Conservation (phyloP, 2,888 invertebrate species). For the Selenia dentaria region DNA sequence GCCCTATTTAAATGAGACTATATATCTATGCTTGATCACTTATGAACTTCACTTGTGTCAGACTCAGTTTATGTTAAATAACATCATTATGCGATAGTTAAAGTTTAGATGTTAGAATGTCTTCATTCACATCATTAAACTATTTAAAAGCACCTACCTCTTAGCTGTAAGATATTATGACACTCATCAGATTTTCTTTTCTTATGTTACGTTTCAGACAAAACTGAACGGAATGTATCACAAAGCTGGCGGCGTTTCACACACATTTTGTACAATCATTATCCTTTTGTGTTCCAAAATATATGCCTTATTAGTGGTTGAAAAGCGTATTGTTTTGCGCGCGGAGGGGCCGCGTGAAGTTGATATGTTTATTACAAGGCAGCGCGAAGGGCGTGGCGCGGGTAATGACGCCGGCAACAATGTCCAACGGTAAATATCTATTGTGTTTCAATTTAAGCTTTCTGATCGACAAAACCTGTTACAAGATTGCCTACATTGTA, state of each 20-base stretch:
- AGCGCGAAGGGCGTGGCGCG: constrained; percentile 33
- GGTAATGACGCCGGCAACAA: constrained; percentile 27
- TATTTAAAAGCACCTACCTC: too few species aligned
- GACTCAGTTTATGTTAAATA: too few species aligned
- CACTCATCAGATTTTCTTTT: too few species aligned
- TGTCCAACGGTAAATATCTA: constrained; percentile 19
- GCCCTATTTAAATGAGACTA: too few species aligned
- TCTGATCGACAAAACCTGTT: background rate
- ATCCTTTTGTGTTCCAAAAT: constrained; percentile 41
- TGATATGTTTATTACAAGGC: constrained; percentile 62
- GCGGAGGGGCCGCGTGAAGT: constrained; percentile 47
- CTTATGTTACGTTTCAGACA: too few species aligned
- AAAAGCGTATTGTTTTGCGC: constrained; percentile 57
- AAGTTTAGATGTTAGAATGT: too few species aligned
- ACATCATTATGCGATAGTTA: too few species aligned
- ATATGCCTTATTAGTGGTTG: constrained; percentile 61
- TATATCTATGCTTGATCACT: too few species aligned
- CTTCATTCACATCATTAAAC: too few species aligned
- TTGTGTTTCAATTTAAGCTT: constrained; percentile 21
- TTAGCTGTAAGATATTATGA: too few species aligned
- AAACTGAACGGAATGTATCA: constrained; percentile 15
- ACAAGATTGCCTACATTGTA: too few species aligned
- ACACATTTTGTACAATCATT: constrained; percentile 35
- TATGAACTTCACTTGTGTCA: too few species aligned
- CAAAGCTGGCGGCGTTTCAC: constrained; percentile 25